These are phyloP conservation scores for Trichosurus vulpecula DNA, from an alignment of 2,797 vertebrate genomes.

Conservation along the genomic window DNA sequence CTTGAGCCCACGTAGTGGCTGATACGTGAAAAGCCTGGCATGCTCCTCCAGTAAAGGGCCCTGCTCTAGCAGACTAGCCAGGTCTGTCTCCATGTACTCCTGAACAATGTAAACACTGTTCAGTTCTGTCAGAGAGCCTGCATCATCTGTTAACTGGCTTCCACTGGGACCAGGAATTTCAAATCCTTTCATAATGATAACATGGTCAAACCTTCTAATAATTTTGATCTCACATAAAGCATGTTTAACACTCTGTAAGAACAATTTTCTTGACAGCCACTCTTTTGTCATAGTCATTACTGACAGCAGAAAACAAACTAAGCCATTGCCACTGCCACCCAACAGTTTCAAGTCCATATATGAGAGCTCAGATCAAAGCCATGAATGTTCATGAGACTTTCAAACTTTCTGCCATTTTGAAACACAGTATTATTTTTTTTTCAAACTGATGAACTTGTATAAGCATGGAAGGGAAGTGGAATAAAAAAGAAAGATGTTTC, in stretches of 20 bases:
- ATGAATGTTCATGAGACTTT: conserved; percentile 99
- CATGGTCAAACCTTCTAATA: conserved; percentile 97
- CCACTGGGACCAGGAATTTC: conserved; percentile 97
- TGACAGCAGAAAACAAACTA: conserved; percentile 90
- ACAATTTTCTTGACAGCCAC: conserved; percentile 98
- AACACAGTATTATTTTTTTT: conserved; percentile 80
- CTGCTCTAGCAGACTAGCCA: conserved; percentile 95
- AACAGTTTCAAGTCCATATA: conserved; percentile 99
- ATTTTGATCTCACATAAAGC: conserved; percentile 97
- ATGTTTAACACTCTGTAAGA: conserved; percentile 97
- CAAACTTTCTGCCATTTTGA: conserved; percentile 97
- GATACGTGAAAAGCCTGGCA: conserved; percentile 99
- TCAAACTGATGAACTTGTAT: conserved; percentile 84
- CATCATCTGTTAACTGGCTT: conserved; percentile 91
- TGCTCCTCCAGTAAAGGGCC: conserved; percentile 96
- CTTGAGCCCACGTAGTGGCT: conserved; percentile 98
- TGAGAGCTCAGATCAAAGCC: conserved; percentile 98
- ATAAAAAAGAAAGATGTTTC: conserved; percentile 86
- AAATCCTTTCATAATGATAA: conserved; percentile 99
- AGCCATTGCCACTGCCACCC: conserved; percentile 96
- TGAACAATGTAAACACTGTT: conserved; percentile 98
- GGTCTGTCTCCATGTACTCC: conserved; percentile 97
- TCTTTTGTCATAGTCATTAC: conserved; percentile 95
- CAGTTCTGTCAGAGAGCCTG: conserved; percentile 95
- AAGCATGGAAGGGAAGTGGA: conserved; percentile 84